Evolutionary conservation across 2,888 invertebrate species (phyloP), one percentile per base, ranked within the genome.

Genomic region (Aporophyla nigra): DNA sequence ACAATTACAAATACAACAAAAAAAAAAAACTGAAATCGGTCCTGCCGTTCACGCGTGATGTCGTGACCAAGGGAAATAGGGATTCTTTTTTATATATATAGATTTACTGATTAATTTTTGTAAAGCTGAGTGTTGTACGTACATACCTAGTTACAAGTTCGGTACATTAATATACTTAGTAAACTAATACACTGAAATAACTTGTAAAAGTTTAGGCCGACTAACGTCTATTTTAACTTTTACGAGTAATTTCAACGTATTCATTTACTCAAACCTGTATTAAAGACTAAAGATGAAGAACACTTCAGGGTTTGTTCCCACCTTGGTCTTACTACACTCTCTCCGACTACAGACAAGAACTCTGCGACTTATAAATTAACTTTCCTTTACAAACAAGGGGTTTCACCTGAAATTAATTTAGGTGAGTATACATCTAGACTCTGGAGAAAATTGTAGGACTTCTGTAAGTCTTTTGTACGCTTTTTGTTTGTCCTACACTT

Each of bases 331-430:
- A 40, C 49, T 58, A 63, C 24, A 63, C 10, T 46, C n/a, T 16
- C 19, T 27, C 27, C 14, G 49, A 59, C 56, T 59, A 33, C 33
- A 33, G 19, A 43, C 76, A 54, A 33, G 33, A 33, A 33, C 3
- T 33, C 3, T 33, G 33, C 33, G 3, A 33, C 69, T 70, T 59
- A 66, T 46, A 67, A 70, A 67, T 62, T 71, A 76, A 82, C 46
- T 66, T 70, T 66, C 19, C 12, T 53, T 14, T 40, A 62, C 56
- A 67, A 40, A 56, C 77, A 76, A 59, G 10, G 49, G 24, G 43
- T 9, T 61, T 79, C 51, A 19, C 33, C 49, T 51, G 33, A 21
- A 75, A 62, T 82, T 70, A 82, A 70, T 70, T 76, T 40, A 46
- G 14, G 24, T 14, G 24, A 62, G 27, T 10, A 40, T 54, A 58